phyloP scores from a whole-genome alignment of 2,113 vertebrate species.

The Petaurus breviceps region DNA sequence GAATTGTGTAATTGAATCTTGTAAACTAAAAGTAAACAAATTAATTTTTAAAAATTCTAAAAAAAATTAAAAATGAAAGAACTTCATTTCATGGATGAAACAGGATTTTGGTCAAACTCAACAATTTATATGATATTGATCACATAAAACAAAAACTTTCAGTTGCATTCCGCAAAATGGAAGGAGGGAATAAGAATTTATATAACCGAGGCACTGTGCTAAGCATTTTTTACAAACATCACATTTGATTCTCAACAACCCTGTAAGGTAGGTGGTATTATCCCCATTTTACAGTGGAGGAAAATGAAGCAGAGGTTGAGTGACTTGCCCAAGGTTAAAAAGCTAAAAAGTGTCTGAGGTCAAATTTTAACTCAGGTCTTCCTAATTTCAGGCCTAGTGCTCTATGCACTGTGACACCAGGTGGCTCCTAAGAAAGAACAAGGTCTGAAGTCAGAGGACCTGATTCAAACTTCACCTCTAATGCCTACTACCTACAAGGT shows the following conservation, averaged over 20 bases:
- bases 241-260: not conserved
- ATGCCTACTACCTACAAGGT: not conserved
- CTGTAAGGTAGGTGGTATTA: not conserved
- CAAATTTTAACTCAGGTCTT: not conserved
- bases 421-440: not conserved
- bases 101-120: not conserved
- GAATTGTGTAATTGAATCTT: too few species aligned
- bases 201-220: not conserved
- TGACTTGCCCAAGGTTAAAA: not conserved
- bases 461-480: not conserved
- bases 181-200: not conserved
- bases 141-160: constrained; percentile 23
- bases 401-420: not conserved
- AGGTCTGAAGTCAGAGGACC: not conserved
- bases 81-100: constrained; percentile 32
- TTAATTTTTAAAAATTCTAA: too few species aligned
- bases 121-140: constrained; percentile 15
- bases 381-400: not conserved
- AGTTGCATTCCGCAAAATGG: not conserved
- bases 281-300: not conserved
- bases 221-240: not conserved
- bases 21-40: too few species aligned
- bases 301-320: not conserved
- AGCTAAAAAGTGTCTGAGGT: not conserved
- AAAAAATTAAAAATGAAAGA: too few species aligned